Conservation (phyloP, 2,888 invertebrate species). For the Stramonita haemastoma region DNA sequence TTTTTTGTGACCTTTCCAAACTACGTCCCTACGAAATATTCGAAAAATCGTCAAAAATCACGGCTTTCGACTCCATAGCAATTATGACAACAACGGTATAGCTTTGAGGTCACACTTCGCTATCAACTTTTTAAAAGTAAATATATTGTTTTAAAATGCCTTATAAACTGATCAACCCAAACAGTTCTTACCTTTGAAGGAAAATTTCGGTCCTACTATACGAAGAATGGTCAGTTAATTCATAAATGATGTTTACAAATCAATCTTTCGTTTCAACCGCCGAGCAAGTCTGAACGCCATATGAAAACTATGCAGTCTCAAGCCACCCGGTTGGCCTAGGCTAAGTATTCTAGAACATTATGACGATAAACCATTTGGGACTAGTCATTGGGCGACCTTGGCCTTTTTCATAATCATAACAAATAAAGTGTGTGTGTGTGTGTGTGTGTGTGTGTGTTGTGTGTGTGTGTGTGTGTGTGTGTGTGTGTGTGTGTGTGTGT, state of each 20-base stretch:
- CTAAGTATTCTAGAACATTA: neutral
- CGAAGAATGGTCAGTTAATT: neutral
- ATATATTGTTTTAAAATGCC: too few species aligned
- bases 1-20: neutral
- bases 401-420: neutral
- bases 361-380: slow-evolving; percentile 4
- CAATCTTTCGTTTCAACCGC: slow-evolving; percentile 33
- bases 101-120: neutral
- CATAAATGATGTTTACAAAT: neutral
- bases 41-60: neutral
- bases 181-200: neutral
- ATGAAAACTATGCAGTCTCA: slow-evolving; percentile 32
- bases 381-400: neutral
- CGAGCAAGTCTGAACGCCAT: slow-evolving; percentile 22
- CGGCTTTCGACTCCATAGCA: slow-evolving; percentile 59
- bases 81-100: slow-evolving; percentile 65
- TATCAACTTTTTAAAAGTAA: neutral
- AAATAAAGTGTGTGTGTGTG: neutral
- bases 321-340: too few species aligned
- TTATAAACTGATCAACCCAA: too few species aligned
- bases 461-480: neutral
- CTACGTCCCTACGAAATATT: neutral
- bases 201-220: neutral
- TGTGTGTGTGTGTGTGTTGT: neutral
- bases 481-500: neutral